Evolutionary conservation across 2,888 invertebrate genomes (phyloP).

Genomic region (Caenorhabditis japonica): DNA sequence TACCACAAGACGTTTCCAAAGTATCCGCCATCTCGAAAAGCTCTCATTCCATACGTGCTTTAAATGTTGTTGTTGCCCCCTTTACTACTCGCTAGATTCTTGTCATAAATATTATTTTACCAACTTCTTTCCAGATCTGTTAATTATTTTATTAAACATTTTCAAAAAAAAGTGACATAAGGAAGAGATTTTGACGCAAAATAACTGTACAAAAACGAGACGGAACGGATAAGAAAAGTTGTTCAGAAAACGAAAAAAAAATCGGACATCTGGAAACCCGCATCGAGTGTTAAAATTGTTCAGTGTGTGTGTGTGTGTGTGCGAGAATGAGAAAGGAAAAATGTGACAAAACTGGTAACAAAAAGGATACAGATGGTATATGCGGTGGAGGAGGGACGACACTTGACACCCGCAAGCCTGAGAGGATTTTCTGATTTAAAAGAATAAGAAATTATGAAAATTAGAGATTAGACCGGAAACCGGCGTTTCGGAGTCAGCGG

Average conservation of each 20-base stretch:
- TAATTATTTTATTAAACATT: neutral
- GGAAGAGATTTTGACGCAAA: constrained; percentile 3
- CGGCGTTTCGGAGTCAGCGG: constrained; percentile 58
- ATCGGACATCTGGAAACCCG: constrained; percentile 35
- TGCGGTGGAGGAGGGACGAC: constrained; percentile 10
- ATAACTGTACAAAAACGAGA: constrained; percentile 38
- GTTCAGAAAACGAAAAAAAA: too few species aligned
- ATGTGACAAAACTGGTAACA: constrained; percentile 7
- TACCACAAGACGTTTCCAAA: constrained; percentile 77
- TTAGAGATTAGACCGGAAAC: constrained; percentile 29
- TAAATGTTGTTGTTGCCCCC: constrained; percentile 45
- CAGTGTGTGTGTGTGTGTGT: constrained; percentile 15
- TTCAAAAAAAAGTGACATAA: too few species aligned
- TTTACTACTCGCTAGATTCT: constrained; percentile 34
- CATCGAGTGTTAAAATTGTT: constrained; percentile 32
- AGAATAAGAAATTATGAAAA: neutral
- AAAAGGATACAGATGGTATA: constrained; percentile 1
- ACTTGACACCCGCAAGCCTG: constrained; percentile 26
- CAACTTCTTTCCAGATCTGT: neutral
- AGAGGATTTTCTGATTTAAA: constrained; percentile 8
- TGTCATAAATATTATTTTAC: constrained; percentile 31
- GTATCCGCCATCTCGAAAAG: constrained; percentile 77
- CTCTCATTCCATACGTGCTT: constrained; percentile 78
- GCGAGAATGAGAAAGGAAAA: neutral
- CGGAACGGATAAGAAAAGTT: constrained; percentile 20